These are phyloP conservation scores for Matsumurasca onukii DNA, from an alignment of 1,140 invertebrate genomes.

Conservation along the genomic window DNA sequence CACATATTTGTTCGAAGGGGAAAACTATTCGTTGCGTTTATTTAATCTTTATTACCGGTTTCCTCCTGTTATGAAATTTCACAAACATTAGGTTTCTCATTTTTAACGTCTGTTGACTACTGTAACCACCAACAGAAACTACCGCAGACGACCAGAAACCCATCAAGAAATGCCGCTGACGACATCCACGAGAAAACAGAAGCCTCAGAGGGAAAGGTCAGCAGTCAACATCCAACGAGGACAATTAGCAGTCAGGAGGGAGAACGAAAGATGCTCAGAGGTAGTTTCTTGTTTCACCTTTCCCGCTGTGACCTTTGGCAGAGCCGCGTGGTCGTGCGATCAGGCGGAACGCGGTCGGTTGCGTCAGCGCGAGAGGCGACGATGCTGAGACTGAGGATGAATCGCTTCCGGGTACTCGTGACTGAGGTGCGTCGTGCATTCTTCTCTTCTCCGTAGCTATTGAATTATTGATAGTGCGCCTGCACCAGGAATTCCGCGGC, in stretches of 20 bases:
- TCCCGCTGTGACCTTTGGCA: not conserved
- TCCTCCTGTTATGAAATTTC: not conserved
- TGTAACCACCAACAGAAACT: no score
- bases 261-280: no score
- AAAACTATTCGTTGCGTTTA: not conserved
- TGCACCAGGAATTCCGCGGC: not conserved
- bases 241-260: not conserved
- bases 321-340: not conserved
- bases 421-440: not conserved
- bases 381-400: not conserved
- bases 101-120: no score
- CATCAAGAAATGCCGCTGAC: not conserved
- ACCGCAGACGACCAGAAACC: no score
- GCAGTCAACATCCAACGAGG: not conserved
- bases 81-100: no score
- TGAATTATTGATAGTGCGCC: slow-evolving; percentile 18
- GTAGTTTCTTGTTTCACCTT: not conserved
- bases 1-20: no score
- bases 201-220: not conserved
- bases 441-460: not conserved
- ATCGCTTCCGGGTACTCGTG: slow-evolving; percentile 16
- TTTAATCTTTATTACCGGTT: not conserved
- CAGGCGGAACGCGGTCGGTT: not conserved
- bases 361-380: not conserved
- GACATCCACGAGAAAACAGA: not conserved